Conservation (phyloP, 2,113 vertebrate genomes). For the Anser brachyrhynchus region DNA sequence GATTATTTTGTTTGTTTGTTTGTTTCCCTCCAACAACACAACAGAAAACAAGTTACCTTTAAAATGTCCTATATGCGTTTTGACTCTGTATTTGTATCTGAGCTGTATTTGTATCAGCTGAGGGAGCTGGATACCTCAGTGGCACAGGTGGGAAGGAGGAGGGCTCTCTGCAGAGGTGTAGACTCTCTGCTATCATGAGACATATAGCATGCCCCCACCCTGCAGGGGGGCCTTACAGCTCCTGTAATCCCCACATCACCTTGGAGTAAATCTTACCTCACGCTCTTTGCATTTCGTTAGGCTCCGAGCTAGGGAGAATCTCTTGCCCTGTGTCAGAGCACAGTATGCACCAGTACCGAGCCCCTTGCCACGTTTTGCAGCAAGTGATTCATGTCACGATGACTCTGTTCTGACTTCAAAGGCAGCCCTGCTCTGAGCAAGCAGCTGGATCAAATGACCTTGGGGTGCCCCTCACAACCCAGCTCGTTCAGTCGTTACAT, state of each 20-base stretch:
- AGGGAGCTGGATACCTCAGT: background rate
- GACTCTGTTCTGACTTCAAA: background rate
- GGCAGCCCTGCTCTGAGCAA: background rate
- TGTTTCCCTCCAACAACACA: background rate
- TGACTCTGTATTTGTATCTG: background rate
- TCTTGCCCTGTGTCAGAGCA: background rate
- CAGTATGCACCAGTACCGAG: background rate
- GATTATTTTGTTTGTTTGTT: background rate
- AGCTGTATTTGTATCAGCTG: background rate
- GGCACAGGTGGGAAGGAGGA: fast-evolving
- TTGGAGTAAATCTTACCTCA: background rate
- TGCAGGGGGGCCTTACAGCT: background rate
- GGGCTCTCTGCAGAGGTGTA: background rate
- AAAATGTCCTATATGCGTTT: background rate
- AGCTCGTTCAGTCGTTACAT: background rate
- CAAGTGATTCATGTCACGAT: background rate
- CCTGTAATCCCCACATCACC: background rate
- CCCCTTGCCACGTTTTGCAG: background rate
- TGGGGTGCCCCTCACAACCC: background rate
- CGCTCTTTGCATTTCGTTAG: background rate
- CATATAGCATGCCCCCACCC: background rate
- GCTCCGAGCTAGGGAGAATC: background rate
- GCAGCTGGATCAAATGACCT: background rate
- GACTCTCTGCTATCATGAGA: background rate
- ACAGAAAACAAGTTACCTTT: background rate